phyloP scores from a whole-genome alignment of 2,797 vertebrate genomes.

The Pristis pectinata region DNA sequence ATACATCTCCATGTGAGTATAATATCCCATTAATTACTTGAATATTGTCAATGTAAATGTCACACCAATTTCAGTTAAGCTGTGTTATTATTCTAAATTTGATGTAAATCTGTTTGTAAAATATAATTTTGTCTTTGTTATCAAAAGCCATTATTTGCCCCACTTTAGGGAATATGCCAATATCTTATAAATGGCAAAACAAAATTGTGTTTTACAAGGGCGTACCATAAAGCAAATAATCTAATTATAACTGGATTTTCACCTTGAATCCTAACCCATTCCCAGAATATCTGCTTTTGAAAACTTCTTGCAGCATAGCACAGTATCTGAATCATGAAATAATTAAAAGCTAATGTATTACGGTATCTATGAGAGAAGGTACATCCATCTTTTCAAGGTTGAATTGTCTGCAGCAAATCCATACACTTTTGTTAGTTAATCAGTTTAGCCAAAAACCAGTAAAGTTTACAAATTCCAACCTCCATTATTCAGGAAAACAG shows the following conservation, averaged over 20 bases:
- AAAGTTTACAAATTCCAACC: neutral
- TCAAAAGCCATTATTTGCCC: neutral
- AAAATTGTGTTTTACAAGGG: neutral
- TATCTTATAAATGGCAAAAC: neutral
- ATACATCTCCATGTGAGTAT: neutral
- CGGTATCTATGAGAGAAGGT: neutral
- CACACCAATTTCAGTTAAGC: neutral
- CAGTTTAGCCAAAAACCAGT: neutral
- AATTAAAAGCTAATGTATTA: neutral
- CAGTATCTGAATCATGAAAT: neutral
- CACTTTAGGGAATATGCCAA: slow-evolving; percentile 4
- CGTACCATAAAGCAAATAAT: neutral
- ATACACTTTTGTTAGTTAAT: neutral
- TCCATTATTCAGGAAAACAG: neutral
- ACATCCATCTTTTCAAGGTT: neutral
- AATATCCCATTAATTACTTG: neutral
- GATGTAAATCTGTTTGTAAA: neutral
- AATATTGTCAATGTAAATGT: neutral
- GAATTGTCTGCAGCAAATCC: neutral
- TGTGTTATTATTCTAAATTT: neutral
- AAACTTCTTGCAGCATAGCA: neutral
- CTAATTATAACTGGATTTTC: neutral
- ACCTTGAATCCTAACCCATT: neutral
- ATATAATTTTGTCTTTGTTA: neutral
- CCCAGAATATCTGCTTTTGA: neutral